Base-by-base conservation (phyloP, 2,113 vertebrate species). In the Montifringilla adamsi region DNA sequence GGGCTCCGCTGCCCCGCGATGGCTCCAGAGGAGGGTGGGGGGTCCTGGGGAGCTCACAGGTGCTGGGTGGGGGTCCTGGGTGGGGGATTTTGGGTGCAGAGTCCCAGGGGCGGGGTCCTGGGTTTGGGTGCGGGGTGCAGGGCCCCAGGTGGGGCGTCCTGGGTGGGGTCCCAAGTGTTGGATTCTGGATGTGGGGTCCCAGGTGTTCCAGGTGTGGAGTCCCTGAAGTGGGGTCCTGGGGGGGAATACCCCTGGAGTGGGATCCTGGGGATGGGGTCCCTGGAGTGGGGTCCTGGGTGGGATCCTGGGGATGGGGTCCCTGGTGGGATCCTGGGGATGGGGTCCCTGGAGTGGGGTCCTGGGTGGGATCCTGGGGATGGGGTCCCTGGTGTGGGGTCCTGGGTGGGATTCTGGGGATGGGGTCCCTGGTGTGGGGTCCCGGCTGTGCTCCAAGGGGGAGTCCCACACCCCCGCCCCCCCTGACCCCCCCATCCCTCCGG, bases 1-100 rank as follows among this genome's bases (percentile, higher is more conserved):
- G 6, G 31, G 13, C 24, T 31, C 21, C 0, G 2, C 23, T 39
- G 8, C 23, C 31, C 85, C 13, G 0, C 4, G 17, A n/a, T 10
- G 52, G 24, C 33, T 30, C 50, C 58, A 27, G 39, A 9, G n/a
- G 31, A 24, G 68, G 26, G n/a, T 14, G 55, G 44, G 56, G 17
- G 47, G 6, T 30, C n/a, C 50, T 8, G 15, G 11, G 30, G 11
- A 39, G 39, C 39, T 39, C 39, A 39, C 39, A 12, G 39, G 39
- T 10, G 39, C 39, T 39, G 39, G 41, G 41, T 11, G 39, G 56
- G 17, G 47, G 6, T 30, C n/a, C 50, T 8, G 62, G 47, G 47
- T 53, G n/a, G 14, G n/a, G 11, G 11, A 11, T 23, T 11, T 10
- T 11, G 9, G 33, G 53, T 20, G 16, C 39, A 56, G 39, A 19